These are phyloP conservation scores for Ridgeia piscesae DNA, from an alignment of 1,140 invertebrate genomes.

Conservation along the genomic window DNA sequence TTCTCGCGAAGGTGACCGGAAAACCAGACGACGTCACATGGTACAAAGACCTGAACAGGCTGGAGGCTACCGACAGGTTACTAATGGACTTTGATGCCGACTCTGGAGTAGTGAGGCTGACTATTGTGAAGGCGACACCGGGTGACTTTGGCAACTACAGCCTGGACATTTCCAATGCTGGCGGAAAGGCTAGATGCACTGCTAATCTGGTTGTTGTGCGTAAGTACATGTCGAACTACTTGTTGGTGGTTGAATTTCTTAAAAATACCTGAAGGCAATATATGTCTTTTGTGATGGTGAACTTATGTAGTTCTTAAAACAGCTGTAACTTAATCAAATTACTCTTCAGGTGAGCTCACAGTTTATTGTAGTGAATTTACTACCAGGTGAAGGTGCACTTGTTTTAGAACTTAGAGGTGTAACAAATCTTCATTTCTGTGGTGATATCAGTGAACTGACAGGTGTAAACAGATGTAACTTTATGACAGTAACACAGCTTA, in stretches of 20 bases:
- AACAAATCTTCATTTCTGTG: no score
- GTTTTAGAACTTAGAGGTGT: no score
- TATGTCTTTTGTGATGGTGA: not conserved
- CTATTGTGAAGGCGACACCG: slow-evolving; percentile 78
- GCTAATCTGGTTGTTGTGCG: slow-evolving; percentile 81
- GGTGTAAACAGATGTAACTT: no score
- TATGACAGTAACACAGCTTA: no score
- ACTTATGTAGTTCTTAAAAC: not conserved
- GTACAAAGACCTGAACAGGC: slow-evolving; percentile 34
- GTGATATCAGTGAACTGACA: no score
- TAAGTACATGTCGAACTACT: slow-evolving; percentile 25
- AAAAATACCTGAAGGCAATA: not conserved
- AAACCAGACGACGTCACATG: slow-evolving; percentile 52
- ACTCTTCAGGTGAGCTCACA: not conserved
- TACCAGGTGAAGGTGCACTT: no score
- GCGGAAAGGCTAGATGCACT: slow-evolving; percentile 82
- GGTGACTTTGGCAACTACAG: slow-evolving; percentile 93
- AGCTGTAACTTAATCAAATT: not conserved
- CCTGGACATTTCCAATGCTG: slow-evolving; percentile 84
- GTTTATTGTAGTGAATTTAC: not conserved
- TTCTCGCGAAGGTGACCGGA: slow-evolving; percentile 51
- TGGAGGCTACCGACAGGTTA: slow-evolving; percentile 13
- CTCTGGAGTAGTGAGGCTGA: slow-evolving; percentile 56
- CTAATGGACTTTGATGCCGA: slow-evolving; percentile 20
- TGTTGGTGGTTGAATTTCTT: not conserved